These are phyloP conservation scores for Diplolepis rosae DNA, from an alignment of 2,888 invertebrate species.

Conservation along the genomic window DNA sequence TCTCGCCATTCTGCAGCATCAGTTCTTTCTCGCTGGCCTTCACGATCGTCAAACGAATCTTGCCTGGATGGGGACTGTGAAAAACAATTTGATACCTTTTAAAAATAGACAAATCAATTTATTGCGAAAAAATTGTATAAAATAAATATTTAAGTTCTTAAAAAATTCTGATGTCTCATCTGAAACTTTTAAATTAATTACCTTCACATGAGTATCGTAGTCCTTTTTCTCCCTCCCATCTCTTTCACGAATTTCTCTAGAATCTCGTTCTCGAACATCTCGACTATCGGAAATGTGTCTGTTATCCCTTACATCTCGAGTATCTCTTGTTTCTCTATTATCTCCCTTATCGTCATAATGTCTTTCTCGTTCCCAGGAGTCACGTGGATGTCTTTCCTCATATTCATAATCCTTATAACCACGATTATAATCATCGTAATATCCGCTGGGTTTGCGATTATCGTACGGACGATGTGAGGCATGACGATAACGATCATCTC, in stretches of 20 bases:
- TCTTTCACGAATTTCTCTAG: slow-evolving; percentile 53
- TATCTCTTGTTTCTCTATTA: slow-evolving; percentile 49
- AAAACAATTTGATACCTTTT: background rate
- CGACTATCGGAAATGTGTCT: slow-evolving; percentile 51
- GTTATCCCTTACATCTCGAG: slow-evolving; percentile 48
- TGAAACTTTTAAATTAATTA: no score
- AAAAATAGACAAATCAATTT: slow-evolving; percentile 2
- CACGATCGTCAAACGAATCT: slow-evolving; percentile 63
- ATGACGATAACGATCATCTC: slow-evolving; percentile 67
- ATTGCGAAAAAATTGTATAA: background rate
- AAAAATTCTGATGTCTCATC: no score
- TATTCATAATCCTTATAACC: slow-evolving; percentile 69
- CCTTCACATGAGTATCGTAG: slow-evolving; percentile 72
- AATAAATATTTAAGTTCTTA: background rate
- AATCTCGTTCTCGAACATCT: slow-evolving; percentile 54
- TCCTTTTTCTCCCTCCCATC: slow-evolving; percentile 60
- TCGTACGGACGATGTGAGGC: slow-evolving; percentile 62
- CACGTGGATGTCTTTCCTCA: slow-evolving; percentile 67
- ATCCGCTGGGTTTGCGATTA: slow-evolving; percentile 58
- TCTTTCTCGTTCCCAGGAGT: slow-evolving; percentile 66
- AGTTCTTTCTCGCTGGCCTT: slow-evolving; percentile 50
- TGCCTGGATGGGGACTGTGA: slow-evolving; percentile 51
- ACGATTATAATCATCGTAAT: slow-evolving; percentile 60
- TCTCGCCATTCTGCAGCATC: slow-evolving; percentile 66
- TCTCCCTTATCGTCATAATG: slow-evolving; percentile 69